Base-by-base conservation (phyloP, 2,888 invertebrate genomes). In the Parelbella ahira region DNA sequence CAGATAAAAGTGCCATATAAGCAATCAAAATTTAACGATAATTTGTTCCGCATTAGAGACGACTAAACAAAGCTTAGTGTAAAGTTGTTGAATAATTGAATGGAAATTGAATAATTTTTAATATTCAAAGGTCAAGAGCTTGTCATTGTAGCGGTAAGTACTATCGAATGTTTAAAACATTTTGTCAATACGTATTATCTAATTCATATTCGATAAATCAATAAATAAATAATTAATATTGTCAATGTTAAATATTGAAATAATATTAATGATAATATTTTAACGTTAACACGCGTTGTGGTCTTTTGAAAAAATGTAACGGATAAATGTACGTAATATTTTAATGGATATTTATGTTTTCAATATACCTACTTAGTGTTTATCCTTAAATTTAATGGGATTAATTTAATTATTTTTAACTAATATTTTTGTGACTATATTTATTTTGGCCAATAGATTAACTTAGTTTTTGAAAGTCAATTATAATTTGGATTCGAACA, bases 91-190 rank as follows among this genome's bases (percentile, higher is more conserved):
- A 32, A 25, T 20, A 27, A 8, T 28, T 37, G 8, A 25, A 32
- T 18, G n/a, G 12, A 32, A 25, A 25, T 18, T 36, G 4, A 33
- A 24, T 48, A 36, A 43, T 38, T 45, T 44, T 44, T 48, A 43
- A 47, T 52, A 46, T 50, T 54, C 50, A 50, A 63, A 71, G 67
- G 67, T 70, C 62, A 68, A 66, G 83, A 83, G 83, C 83, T 83
- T 83, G 75, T 81, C 80, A 74, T n/a, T 74, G 47, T 78, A 79
- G 74, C 51, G 44, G 45, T 77, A 78, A 78, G 76, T 58, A 63
- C 66, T 68, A 69, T 68, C 63, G 58, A 77, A 80, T 73, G 81
- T 84, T 81, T 79, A 83, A 83, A 84, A 69, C 68, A 69, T 75
- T 72, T 62, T 75, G 84, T 84, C 82, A 81, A 84, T 82, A 41